Conservation (phyloP, 2,113 vertebrate genomes). For the Pycnonotus jocosus region DNA sequence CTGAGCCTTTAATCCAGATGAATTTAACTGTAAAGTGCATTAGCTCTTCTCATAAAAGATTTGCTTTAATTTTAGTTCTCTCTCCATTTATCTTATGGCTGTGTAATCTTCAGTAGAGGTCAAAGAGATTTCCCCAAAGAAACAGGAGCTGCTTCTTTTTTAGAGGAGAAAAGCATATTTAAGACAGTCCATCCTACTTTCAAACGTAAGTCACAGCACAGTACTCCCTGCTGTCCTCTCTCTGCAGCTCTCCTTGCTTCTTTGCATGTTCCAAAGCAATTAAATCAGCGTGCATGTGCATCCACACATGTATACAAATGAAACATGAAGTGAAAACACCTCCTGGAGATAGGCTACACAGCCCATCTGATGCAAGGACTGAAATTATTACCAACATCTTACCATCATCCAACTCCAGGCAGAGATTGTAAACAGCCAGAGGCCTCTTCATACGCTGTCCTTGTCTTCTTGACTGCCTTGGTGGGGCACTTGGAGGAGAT, state of each 20-base stretch:
- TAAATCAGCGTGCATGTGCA: background rate
- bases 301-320: background rate
- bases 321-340: conserved; percentile 20
- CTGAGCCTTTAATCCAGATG: conserved; percentile 49
- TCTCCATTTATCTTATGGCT: conserved; percentile 66
- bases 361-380: background rate
- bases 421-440: conserved; percentile 93
- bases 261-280: background rate
- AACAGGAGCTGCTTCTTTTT: conserved; percentile 52
- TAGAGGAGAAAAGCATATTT: background rate
- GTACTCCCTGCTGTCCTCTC: background rate
- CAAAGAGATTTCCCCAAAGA: conserved; percentile 68
- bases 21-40: conserved; percentile 52
- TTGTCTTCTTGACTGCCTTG: conserved; percentile 88
- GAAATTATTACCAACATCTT: conserved; percentile 59
- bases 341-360: background rate
- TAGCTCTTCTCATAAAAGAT: conserved; percentile 53
- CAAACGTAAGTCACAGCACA: background rate
- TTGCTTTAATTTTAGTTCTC: conserved; percentile 69
- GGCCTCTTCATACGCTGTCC: conserved; percentile 85
- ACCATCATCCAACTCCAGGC: conserved; percentile 89
- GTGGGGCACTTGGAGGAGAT: conserved; percentile 81
- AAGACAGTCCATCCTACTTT: background rate
- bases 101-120: conserved; percentile 68
- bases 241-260: background rate